Conservation (phyloP, 2,888 invertebrate genomes). For the Phrixothrix hirtus region DNA sequence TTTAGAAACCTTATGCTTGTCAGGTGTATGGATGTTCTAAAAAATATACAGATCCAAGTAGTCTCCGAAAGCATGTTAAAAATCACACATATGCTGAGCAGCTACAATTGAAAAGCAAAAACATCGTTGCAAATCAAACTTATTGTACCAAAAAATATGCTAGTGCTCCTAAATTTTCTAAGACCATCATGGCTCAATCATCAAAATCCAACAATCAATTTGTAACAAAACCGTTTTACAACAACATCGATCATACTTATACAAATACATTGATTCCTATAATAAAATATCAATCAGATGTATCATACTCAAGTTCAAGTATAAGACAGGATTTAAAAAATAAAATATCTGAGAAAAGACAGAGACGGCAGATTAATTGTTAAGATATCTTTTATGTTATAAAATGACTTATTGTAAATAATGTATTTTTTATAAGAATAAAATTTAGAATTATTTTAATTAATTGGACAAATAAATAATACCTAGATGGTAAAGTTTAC, state of each 20-base stretch:
- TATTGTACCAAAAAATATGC: too few relatives aligned
- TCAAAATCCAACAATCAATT: neutral
- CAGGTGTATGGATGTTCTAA: conserved; percentile 85
- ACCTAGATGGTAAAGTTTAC: too few relatives aligned
- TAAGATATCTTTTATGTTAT: neutral
- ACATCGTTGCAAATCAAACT: conserved; percentile 5
- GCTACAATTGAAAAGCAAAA: conserved; percentile 49
- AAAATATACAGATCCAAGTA: conserved; percentile 93
- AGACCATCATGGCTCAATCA: neutral
- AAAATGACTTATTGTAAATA: neutral
- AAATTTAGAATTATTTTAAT: too few relatives aligned
- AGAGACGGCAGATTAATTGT: conserved; percentile 7
- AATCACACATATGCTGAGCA: conserved; percentile 65
- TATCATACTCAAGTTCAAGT: conserved; percentile 18
- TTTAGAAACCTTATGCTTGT: conserved; percentile 90
- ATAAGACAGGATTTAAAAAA: conserved; percentile 54
- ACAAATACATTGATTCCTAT: conserved; percentile 29
- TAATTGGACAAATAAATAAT: too few relatives aligned
- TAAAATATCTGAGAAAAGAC: conserved; percentile 51
- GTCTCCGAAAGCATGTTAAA: conserved; percentile 89
- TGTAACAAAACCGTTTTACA: conserved; percentile 9
- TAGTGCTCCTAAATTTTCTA: too few relatives aligned
- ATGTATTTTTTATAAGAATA: neutral
- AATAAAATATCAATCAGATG: conserved; percentile 11
- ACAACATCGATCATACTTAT: conserved; percentile 37